These are phyloP conservation scores for Fabriciana adippe DNA, from an alignment of 2,888 invertebrate species.

Conservation along the genomic window DNA sequence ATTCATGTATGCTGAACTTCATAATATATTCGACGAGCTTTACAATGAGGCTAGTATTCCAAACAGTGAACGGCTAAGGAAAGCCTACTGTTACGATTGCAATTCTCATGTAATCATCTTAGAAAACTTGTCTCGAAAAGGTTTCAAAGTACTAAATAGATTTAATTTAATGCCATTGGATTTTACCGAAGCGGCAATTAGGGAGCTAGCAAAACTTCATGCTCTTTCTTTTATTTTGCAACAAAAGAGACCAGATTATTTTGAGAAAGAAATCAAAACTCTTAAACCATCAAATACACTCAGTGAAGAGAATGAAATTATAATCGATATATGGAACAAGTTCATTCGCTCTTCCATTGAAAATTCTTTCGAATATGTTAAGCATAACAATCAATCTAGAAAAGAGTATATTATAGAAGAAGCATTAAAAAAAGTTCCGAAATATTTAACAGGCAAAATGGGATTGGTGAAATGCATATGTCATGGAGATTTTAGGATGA, in stretches of 20 bases:
- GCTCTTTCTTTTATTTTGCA: constrained; percentile 46
- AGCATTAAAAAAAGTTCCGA: constrained; percentile 42
- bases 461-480: constrained; percentile 44
- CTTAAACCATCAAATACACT: constrained; percentile 32
- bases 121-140: constrained; percentile 53
- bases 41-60: constrained; percentile 50
- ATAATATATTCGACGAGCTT: constrained; percentile 42
- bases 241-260: constrained; percentile 41
- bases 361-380: constrained; percentile 42
- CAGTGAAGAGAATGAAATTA: neutral
- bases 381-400: constrained; percentile 42
- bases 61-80: constrained; percentile 46
- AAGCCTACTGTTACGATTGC: constrained; percentile 49
- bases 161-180: constrained; percentile 44
- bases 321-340: constrained; percentile 42
- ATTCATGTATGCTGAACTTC: constrained; percentile 50
- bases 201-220: constrained; percentile 49
- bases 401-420: constrained; percentile 40
- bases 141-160: constrained; percentile 45
- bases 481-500: constrained; percentile 52
- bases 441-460: constrained; percentile 41
- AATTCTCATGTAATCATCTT: constrained; percentile 52
- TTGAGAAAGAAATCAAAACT: constrained; percentile 44
- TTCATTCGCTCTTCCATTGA: constrained; percentile 45
- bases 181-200: constrained; percentile 45